These are phyloP conservation scores for Oophaga sylvatica DNA, from an alignment of 2,797 vertebrate species.

Conservation along the genomic window DNA sequence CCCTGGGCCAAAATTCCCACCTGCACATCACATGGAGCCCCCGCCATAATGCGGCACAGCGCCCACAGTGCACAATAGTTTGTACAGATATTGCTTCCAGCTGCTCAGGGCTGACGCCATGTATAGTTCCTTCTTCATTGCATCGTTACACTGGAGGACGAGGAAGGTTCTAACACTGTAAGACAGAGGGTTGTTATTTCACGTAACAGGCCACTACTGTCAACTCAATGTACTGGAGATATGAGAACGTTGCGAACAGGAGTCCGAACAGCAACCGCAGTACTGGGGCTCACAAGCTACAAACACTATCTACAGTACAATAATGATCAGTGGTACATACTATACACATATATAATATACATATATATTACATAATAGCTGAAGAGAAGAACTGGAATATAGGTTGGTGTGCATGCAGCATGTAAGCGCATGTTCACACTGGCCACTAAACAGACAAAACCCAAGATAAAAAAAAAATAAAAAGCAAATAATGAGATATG, in stretches of 20 bases:
- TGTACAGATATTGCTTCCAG: constrained; percentile 21
- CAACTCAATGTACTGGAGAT: background rate
- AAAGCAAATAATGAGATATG: no score
- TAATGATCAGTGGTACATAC: no score
- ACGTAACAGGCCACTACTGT: background rate
- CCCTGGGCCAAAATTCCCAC: constrained; percentile 14
- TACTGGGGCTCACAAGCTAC: background rate
- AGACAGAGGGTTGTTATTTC: background rate
- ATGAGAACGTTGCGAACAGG: background rate
- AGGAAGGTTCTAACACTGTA: background rate
- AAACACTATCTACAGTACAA: background rate
- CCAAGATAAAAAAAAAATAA: no score
- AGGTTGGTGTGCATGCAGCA: no score
- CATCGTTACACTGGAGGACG: background rate
- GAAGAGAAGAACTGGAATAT: no score
- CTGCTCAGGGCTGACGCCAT: background rate
- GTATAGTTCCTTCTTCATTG: background rate
- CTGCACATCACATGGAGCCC: constrained; percentile 25
- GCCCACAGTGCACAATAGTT: background rate
- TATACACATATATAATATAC: no score
- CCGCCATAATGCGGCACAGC: background rate
- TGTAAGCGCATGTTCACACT: no score
- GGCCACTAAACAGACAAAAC: no score
- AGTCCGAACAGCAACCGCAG: background rate
- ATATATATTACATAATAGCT: no score